These are phyloP conservation scores for Aldrovandia affinis DNA, from an alignment of 2,797 vertebrate species.

Conservation along the genomic window DNA sequence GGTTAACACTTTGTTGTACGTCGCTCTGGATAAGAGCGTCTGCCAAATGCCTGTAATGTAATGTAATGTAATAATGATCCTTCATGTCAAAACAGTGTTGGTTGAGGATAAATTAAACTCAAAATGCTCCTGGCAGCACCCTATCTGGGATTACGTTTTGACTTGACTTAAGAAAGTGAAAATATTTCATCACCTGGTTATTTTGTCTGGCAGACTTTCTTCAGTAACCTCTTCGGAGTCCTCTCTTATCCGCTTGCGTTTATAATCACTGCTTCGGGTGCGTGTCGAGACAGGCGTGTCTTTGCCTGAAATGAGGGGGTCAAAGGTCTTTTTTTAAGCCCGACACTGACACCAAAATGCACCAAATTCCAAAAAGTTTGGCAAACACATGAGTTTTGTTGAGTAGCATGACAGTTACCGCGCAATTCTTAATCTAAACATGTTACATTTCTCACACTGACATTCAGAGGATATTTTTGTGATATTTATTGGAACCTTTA, in stretches of 20 bases:
- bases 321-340: neutral
- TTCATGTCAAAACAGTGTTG: neutral
- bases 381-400: neutral
- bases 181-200: slow-evolving; percentile 49
- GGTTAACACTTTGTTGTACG: no score
- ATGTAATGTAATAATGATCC: neutral
- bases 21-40: no score
- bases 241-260: slow-evolving; percentile 53
- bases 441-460: neutral
- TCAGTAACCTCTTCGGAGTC: slow-evolving; percentile 18
- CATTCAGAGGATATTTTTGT: neutral
- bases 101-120: neutral
- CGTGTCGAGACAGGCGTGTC: slow-evolving; percentile 49
- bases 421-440: neutral
- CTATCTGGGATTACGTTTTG: neutral
- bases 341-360: neutral
- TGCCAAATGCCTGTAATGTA: no score
- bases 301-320: slow-evolving; percentile 44
- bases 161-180: neutral
- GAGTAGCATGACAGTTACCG: neutral
- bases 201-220: slow-evolving; percentile 46
- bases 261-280: slow-evolving; percentile 65
- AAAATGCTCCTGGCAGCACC: neutral
- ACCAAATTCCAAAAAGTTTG: neutral
- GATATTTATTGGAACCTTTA: neutral